phyloP scores from a whole-genome alignment of 2,888 invertebrate genomes.

The Escarpia spicata region DNA sequence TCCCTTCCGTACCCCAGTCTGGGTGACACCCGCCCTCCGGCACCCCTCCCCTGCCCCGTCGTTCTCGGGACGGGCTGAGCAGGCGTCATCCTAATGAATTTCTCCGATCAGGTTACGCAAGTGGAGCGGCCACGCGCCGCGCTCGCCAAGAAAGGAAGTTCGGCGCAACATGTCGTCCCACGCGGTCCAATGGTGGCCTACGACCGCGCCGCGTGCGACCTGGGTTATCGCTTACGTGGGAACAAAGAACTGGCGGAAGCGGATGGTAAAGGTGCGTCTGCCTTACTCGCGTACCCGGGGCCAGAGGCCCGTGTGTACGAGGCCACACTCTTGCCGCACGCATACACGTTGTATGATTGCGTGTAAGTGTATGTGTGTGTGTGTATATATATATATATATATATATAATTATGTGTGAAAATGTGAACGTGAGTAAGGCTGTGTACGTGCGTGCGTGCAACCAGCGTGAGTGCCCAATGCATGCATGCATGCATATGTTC shows the following conservation, averaged over 20 bases:
- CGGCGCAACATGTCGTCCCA: not conserved
- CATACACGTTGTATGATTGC: not conserved
- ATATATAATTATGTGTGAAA: not conserved
- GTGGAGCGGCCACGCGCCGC: not conserved
- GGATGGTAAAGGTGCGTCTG: not conserved
- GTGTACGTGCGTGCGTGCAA: not conserved
- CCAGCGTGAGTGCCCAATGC: too few species aligned
- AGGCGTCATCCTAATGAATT: conserved; percentile 6
- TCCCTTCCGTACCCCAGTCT: not conserved
- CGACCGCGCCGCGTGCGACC: not conserved
- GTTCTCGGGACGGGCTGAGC: not conserved
- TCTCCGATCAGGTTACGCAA: not conserved
- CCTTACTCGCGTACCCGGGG: not conserved
- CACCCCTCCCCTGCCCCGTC: not conserved
- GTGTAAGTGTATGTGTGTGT: conserved; percentile 13
- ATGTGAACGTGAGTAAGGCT: not conserved
- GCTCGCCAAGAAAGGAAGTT: not conserved
- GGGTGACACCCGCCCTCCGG: not conserved
- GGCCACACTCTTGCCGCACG: not conserved
- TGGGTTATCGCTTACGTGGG: not conserved
- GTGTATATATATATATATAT: not conserved
- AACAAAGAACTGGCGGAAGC: conserved; percentile 6
- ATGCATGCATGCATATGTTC: not conserved
- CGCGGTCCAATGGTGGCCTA: too few species aligned
- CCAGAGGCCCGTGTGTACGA: not conserved